Evolutionary conservation across 2,888 invertebrate species (phyloP).

Genomic region (Drosophila pegasa): DNA sequence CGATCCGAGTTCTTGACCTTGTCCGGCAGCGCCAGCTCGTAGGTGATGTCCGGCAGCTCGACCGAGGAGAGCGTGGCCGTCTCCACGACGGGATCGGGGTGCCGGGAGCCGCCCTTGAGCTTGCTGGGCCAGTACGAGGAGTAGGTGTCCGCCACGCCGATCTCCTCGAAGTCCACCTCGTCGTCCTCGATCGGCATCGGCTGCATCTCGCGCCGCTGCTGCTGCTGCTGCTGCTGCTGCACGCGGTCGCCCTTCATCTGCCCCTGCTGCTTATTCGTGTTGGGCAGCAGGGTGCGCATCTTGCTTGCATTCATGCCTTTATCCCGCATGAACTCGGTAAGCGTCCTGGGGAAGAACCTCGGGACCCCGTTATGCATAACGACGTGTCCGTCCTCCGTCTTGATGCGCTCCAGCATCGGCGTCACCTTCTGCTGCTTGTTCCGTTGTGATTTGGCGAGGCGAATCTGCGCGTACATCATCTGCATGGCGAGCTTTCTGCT

Average conservation of each 20-base stretch:
- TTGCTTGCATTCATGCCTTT: slow-evolving; percentile 4
- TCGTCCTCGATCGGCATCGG: slow-evolving; percentile 86
- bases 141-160: slow-evolving; percentile 99
- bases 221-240: background rate
- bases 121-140: slow-evolving; percentile 98
- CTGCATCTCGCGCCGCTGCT: slow-evolving; percentile 9
- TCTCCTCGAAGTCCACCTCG: slow-evolving; percentile 96
- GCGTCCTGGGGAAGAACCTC: slow-evolving; percentile 31
- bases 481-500: background rate
- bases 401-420: background rate
- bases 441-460: too few species aligned
- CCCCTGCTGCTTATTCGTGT: too few species aligned
- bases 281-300: background rate
- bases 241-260: background rate
- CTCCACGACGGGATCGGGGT: slow-evolving; percentile 99
- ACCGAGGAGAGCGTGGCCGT: slow-evolving; percentile 98
- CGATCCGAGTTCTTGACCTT: slow-evolving; percentile 92
- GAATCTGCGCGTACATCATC: slow-evolving; percentile 10
- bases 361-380: too few species aligned
- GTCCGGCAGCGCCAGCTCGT: slow-evolving; percentile 92
- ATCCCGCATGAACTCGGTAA: slow-evolving; percentile 16
- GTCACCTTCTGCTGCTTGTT: background rate
- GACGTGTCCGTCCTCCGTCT: too few species aligned
- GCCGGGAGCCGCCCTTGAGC: slow-evolving; percentile 87
- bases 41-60: slow-evolving; percentile 96